Evolutionary conservation across 2,113 vertebrate genomes (phyloP).

Genomic region (Corythornis vintsioides): DNA sequence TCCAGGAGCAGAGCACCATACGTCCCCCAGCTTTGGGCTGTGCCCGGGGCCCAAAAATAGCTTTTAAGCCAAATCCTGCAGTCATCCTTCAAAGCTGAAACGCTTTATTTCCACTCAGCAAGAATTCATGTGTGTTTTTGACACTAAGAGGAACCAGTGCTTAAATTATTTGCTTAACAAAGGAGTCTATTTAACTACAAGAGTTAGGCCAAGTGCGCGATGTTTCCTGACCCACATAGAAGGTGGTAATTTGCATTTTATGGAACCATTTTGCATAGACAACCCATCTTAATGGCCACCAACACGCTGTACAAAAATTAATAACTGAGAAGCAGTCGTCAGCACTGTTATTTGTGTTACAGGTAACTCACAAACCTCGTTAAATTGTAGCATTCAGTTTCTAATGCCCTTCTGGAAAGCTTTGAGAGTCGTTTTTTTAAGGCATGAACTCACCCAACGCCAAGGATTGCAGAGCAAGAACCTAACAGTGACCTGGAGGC

Average conservation of each 20-base stretch:
- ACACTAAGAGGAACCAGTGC: background rate
- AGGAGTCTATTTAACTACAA: background rate
- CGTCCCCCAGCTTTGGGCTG: background rate
- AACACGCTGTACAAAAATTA: background rate
- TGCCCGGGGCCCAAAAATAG: background rate
- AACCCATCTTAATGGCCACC: background rate
- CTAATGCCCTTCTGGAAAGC: background rate
- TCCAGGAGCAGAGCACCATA: background rate
- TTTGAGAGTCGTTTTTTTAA: background rate
- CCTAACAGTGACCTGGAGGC: background rate
- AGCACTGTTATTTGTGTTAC: background rate
- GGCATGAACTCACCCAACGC: background rate
- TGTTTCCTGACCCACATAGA: slow-evolving; percentile 55
- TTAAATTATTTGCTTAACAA: slow-evolving; percentile 52
- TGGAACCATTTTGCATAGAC: slow-evolving; percentile 1
- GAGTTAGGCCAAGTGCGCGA: background rate
- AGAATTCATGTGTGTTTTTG: background rate
- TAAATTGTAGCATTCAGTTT: slow-evolving; percentile 19
- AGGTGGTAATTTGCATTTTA: slow-evolving; percentile 44
- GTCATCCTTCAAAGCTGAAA: background rate
- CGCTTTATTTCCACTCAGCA: slow-evolving; percentile 28
- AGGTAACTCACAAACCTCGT: slow-evolving; percentile 22
- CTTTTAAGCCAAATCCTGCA: slow-evolving; percentile 31
- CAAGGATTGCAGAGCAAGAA: background rate
- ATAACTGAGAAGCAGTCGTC: slow-evolving; percentile 21